These are phyloP conservation scores for Megalurothrips usitatus DNA, from an alignment of 2,888 invertebrate species.

Conservation along the genomic window DNA sequence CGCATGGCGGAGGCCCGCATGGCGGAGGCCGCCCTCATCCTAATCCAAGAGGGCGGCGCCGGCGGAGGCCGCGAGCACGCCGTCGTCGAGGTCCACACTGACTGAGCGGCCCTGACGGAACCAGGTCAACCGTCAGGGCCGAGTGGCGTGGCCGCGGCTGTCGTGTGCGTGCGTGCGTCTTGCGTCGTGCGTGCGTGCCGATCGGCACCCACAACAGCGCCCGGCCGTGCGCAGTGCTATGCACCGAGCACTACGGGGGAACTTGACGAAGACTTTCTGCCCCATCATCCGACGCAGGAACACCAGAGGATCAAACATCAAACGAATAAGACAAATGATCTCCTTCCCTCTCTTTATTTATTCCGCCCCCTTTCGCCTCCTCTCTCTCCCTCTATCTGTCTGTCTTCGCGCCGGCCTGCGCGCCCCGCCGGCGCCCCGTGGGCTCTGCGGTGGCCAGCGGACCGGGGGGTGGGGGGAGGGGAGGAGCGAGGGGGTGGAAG, in stretches of 20 bases:
- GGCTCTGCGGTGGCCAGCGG: too few relatives aligned
- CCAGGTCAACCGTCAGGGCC: too few relatives aligned
- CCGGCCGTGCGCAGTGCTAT: neutral
- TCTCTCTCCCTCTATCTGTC: neutral
- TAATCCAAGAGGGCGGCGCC: neutral
- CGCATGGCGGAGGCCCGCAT: neutral
- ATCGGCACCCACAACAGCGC: neutral
- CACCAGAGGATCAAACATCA: neutral
- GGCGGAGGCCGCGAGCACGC: neutral
- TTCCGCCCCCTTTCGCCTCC: neutral
- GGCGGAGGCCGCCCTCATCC: neutral
- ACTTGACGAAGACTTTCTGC: neutral
- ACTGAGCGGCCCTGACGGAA: too few relatives aligned
- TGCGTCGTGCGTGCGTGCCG: neutral
- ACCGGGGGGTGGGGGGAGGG: too few relatives aligned
- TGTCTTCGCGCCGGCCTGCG: neutral
- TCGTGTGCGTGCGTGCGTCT: neutral
- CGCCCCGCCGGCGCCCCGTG: too few relatives aligned
- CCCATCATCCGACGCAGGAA: constrained; percentile 25
- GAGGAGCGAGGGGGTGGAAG: too few relatives aligned
- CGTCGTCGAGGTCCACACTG: too few relatives aligned
- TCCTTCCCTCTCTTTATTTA: neutral
- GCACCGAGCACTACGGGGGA: neutral
- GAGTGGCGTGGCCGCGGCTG: too few relatives aligned
- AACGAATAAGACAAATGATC: neutral